These are phyloP conservation scores for Lophotis ruficrista DNA, from an alignment of 2,113 vertebrate genomes.

Conservation along the genomic window DNA sequence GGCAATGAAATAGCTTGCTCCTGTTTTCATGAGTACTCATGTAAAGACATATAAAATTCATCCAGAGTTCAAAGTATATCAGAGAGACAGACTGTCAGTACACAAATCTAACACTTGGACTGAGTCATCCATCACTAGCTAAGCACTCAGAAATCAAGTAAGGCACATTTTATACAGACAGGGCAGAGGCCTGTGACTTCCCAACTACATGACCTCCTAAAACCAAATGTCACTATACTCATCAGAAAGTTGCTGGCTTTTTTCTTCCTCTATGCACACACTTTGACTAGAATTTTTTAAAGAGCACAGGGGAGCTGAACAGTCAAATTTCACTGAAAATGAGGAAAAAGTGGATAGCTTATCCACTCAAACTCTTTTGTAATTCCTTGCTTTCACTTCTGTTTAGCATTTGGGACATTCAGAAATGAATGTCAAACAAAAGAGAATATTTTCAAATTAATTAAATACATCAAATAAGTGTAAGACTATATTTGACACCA, in stretches of 20 bases:
- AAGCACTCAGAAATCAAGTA: slow-evolving; percentile 16
- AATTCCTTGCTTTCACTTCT: neutral
- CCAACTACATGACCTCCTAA: neutral
- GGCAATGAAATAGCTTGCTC: neutral
- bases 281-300: neutral
- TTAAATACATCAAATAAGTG: neutral
- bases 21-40: slow-evolving; percentile 26
- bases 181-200: neutral
- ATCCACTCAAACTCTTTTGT: neutral
- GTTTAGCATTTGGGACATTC: neutral
- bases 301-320: neutral
- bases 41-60: slow-evolving; percentile 45
- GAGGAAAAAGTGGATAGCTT: neutral
- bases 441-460: neutral
- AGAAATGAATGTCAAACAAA: neutral
- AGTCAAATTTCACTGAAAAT: neutral
- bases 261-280: neutral
- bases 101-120: slow-evolving; percentile 19
- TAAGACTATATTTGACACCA: neutral
- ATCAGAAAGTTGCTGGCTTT: neutral
- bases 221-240: neutral
- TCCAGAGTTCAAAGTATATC: slow-evolving; percentile 45
- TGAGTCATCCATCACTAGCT: slow-evolving; percentile 17
- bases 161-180: neutral
- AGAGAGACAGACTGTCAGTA: slow-evolving; percentile 4